phyloP scores from a whole-genome alignment of 2,888 invertebrate genomes.

The Pseudococcus jackbeardsleyi region DNA sequence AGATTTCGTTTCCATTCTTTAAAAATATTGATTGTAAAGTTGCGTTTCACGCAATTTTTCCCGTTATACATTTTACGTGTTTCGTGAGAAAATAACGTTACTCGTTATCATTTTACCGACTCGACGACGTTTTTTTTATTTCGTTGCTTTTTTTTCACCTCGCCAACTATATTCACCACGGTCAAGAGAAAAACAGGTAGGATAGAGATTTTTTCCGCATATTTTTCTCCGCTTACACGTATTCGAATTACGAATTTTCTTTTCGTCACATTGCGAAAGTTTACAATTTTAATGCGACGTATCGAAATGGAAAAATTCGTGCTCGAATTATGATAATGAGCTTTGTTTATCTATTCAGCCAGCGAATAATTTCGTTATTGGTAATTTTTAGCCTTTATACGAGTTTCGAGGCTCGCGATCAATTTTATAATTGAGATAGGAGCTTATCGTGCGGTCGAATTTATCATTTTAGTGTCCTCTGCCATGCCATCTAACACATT shows the following conservation, averaged over 20 bases:
- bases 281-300: background rate
- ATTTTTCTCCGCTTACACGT: background rate
- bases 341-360: background rate
- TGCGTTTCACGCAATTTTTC: conserved; percentile 49
- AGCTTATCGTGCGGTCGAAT: background rate
- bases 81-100: conserved; percentile 33
- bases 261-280: background rate
- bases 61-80: conserved; percentile 24
- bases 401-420: background rate
- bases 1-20: conserved; percentile 42
- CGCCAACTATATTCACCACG: background rate
- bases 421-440: background rate
- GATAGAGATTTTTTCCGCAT: background rate
- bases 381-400: background rate
- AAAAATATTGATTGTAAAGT: conserved; percentile 37
- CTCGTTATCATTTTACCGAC: conserved; percentile 48
- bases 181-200: conserved; percentile 7
- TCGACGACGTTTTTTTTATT: background rate
- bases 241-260: background rate
- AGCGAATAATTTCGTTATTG: background rate
- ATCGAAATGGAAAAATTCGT: background rate
- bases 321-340: background rate
- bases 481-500: background rate
- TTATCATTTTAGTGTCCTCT: background rate
- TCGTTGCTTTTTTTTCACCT: background rate